These are phyloP conservation scores for Tenthredo amoena DNA, from an alignment of 2,888 invertebrate species.

Conservation along the genomic window DNA sequence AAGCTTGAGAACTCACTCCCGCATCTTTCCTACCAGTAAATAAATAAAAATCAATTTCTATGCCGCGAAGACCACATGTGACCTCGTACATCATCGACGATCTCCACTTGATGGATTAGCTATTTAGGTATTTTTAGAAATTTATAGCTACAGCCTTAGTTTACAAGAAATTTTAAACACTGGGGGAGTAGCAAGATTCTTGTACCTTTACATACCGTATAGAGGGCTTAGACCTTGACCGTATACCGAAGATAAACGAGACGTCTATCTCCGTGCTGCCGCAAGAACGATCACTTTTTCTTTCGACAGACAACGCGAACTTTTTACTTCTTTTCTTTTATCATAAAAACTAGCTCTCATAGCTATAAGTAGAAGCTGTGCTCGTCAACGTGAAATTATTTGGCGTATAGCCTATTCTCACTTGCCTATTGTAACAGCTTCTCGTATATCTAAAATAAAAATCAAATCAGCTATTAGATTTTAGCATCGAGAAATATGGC, in stretches of 20 bases:
- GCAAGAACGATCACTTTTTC: constrained; percentile 17
- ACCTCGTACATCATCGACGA: background rate
- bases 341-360: background rate
- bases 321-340: background rate
- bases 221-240: background rate
- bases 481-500: background rate
- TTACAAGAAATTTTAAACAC: background rate
- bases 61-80: background rate
- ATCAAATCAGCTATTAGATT: background rate
- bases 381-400: background rate
- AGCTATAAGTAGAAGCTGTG: background rate
- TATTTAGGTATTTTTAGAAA: background rate
- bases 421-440: background rate
- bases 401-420: background rate
- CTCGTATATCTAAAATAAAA: background rate
- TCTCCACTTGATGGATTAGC: background rate
- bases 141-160: background rate
- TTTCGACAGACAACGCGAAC: background rate
- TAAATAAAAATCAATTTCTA: background rate
- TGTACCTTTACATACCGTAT: background rate
- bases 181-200: background rate
- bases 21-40: background rate
- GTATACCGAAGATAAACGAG: constrained; percentile 4
- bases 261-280: background rate
- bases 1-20: background rate